phyloP scores from a whole-genome alignment of 1,140 invertebrate species.

The Bombus superbus region DNA sequence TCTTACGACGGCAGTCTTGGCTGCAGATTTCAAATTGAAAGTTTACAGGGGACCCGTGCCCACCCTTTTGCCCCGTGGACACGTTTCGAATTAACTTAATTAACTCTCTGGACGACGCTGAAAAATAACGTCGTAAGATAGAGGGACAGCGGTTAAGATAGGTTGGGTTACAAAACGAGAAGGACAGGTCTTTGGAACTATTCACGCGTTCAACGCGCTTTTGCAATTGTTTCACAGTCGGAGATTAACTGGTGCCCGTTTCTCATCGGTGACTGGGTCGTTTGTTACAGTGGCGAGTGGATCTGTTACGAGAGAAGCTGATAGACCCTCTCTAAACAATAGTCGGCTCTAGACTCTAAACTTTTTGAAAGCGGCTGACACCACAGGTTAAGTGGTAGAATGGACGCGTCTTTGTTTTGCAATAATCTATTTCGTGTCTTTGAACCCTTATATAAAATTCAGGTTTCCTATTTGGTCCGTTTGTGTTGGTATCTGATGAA shows the following conservation, averaged over 20 bases:
- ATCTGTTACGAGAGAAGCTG: not conserved
- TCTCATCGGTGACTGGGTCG: conserved; percentile 21
- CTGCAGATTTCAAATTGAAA: conserved; percentile 50
- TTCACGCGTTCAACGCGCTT: not conserved
- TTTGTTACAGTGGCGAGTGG: conserved; percentile 9
- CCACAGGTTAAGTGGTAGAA: too few relatives aligned
- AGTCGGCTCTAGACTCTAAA: too few relatives aligned
- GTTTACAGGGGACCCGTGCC: conserved; percentile 20
- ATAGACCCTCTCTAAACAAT: not conserved
- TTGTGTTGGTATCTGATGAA: too few relatives aligned
- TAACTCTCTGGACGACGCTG: conserved; percentile 9
- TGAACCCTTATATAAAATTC: too few relatives aligned
- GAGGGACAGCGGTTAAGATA: not conserved
- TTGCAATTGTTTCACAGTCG: not conserved
- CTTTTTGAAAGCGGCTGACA: not conserved
- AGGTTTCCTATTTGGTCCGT: too few relatives aligned
- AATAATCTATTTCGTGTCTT: too few relatives aligned
- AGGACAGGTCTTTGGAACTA: not conserved
- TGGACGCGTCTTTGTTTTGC: too few relatives aligned
- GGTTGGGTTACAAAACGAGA: not conserved
- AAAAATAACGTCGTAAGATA: not conserved
- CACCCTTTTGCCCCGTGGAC: not conserved
- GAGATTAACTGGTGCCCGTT: conserved; percentile 11
- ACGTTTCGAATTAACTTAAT: conserved; percentile 60
- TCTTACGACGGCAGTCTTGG: conserved; percentile 22